phyloP scores from a whole-genome alignment of 2,797 vertebrate genomes.

The Lindbergichthys nudifrons region DNA sequence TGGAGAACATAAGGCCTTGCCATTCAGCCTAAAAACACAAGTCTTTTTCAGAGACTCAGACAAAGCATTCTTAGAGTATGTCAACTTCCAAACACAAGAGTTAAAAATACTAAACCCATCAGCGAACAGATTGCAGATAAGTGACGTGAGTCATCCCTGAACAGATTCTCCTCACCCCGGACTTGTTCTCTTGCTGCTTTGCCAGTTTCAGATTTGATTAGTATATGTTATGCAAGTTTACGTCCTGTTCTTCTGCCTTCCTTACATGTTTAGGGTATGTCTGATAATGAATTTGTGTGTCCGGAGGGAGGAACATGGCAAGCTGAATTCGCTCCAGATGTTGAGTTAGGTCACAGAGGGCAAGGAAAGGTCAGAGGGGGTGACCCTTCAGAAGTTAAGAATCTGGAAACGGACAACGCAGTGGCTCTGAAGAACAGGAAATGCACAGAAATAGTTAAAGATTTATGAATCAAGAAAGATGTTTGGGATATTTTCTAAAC shows the following conservation, averaged over 20 bases:
- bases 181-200: slow-evolving; percentile 52
- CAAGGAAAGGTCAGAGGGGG: slow-evolving; percentile 35
- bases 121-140: slow-evolving; percentile 44
- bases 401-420: slow-evolving; percentile 26
- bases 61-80: slow-evolving; percentile 20
- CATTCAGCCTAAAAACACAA: neutral
- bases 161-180: slow-evolving; percentile 34
- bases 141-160: slow-evolving; percentile 50
- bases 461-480: neutral
- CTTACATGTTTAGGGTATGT: slow-evolving; percentile 11
- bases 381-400: slow-evolving; percentile 31
- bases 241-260: slow-evolving; percentile 34
- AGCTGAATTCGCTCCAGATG: slow-evolving; percentile 65
- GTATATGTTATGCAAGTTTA: slow-evolving; percentile 39
- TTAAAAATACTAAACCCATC: slow-evolving; percentile 36
- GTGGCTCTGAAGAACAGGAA: slow-evolving; percentile 52
- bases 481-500: slow-evolving; percentile 23
- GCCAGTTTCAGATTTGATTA: slow-evolving; percentile 54
- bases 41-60: slow-evolving; percentile 8
- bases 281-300: slow-evolving; percentile 15
- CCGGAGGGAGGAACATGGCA: slow-evolving; percentile 24
- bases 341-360: slow-evolving; percentile 33
- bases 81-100: slow-evolving; percentile 14
- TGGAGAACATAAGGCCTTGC: slow-evolving; percentile 7
- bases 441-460: slow-evolving; percentile 33